Evolutionary conservation across 1,140 invertebrate species (phyloP).

Genomic region (Monochamus saltuarius): DNA sequence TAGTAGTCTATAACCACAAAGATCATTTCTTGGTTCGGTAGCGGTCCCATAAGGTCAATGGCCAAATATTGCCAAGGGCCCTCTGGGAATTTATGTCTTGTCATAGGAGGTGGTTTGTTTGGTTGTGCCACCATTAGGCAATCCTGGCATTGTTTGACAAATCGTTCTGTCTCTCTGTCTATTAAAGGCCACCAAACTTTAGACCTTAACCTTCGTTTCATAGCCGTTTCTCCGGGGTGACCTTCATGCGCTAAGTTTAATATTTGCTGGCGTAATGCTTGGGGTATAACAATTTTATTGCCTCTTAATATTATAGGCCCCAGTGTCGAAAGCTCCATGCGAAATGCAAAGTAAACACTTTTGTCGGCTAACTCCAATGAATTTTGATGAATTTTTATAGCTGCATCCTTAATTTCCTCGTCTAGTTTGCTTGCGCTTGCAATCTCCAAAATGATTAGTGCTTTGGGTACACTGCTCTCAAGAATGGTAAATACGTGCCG

Average conservation of each 20-base stretch:
- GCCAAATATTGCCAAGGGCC: too few species aligned
- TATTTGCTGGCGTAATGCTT: too few species aligned
- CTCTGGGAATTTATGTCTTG: too few species aligned
- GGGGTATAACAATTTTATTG: conserved; percentile 42
- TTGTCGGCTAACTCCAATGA: conserved; percentile 9
- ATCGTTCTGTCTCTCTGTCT: conserved; percentile 42
- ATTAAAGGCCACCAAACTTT: conserved; percentile 51
- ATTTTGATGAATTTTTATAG: conserved; percentile 12
- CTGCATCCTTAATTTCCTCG: too few species aligned
- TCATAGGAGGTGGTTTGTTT: too few species aligned
- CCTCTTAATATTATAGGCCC: conserved; percentile 21
- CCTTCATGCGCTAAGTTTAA: conserved; percentile 43
- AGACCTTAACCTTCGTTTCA: conserved; percentile 43
- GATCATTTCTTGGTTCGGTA: too few species aligned
- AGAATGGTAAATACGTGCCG: too few species aligned
- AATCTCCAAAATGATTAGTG: too few species aligned
- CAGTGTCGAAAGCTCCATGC: conserved; percentile 22
- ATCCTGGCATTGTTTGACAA: conserved; percentile 25
- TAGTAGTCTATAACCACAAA: too few species aligned
- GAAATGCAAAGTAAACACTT: conserved; percentile 31
- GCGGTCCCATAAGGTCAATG: too few species aligned
- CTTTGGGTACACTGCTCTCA: too few species aligned
- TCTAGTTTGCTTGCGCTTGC: too few species aligned
- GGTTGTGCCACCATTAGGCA: conserved; percentile 20
- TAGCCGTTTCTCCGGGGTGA: conserved; percentile 41